Conservation (phyloP, 2,113 vertebrate species). For the Marmota flaviventris region DNA sequence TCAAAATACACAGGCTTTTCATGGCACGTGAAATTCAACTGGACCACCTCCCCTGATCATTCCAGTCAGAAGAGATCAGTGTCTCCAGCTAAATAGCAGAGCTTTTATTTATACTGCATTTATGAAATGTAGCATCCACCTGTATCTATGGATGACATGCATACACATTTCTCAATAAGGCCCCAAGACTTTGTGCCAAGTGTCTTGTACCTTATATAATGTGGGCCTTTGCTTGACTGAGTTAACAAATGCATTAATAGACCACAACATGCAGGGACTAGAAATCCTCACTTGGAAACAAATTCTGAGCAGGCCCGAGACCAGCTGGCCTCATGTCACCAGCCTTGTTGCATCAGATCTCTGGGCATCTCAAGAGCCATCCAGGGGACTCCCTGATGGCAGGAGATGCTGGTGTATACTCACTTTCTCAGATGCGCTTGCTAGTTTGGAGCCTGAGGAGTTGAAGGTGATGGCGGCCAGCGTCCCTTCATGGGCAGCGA, state of each 20-base stretch:
- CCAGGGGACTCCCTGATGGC: accelerated
- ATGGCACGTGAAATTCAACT: neutral
- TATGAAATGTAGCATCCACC: neutral
- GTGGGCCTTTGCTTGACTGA: accelerated
- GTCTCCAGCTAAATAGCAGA: neutral
- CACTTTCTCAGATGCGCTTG: conserved; percentile 96
- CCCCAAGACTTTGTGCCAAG: neutral
- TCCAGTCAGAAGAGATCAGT: neutral
- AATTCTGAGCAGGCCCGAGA: neutral
- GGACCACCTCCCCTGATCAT: neutral
- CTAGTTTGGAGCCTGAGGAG: conserved; percentile 92
- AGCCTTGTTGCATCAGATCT: accelerated
- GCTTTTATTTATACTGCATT: accelerated
- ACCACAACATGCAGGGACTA: neutral
- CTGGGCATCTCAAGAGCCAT: accelerated
- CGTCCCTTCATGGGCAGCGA: conserved; percentile 94
- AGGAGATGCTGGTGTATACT: neutral
- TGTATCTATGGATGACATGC: accelerated
- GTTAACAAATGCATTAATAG: neutral
- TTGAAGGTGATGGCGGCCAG: conserved; percentile 96
- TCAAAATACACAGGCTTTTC: neutral
- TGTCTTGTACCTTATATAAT: neutral
- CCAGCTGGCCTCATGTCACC: accelerated
- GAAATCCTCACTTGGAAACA: neutral
- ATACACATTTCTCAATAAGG: accelerated